Conservation (phyloP, 1,140 invertebrate genomes). For the Lucilia sericata region DNA sequence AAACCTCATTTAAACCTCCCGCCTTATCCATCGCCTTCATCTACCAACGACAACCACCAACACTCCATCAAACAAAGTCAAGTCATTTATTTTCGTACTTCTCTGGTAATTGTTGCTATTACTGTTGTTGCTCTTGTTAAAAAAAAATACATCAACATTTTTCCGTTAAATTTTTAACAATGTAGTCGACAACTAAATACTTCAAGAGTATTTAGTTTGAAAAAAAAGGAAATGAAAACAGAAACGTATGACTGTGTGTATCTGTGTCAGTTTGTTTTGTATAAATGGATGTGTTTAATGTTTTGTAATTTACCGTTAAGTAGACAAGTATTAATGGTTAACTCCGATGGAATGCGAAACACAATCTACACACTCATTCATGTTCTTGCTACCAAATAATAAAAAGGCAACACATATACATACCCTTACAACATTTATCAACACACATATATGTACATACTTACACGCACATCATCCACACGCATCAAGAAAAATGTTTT, state of each 20-base stretch:
- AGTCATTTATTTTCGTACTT: conserved; percentile 29
- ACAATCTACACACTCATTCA: conserved; percentile 48
- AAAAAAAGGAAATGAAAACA: not conserved
- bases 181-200: conserved; percentile 39
- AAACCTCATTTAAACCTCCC: not conserved
- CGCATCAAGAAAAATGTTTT: conserved; percentile 32
- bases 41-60: not conserved
- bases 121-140: not conserved
- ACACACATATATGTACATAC: conserved; percentile 59
- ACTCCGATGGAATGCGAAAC: conserved; percentile 56
- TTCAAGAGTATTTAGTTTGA: conserved; percentile 31
- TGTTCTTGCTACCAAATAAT: not conserved
- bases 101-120: not conserved
- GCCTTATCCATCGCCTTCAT: not conserved
- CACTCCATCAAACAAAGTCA: conserved; percentile 22
- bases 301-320: conserved; percentile 66
- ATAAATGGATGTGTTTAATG: conserved; percentile 40
- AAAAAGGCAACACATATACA: conserved; percentile 50
- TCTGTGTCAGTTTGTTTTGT: conserved; percentile 39
- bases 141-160: conserved; percentile 25
- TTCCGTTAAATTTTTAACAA: conserved; percentile 3
- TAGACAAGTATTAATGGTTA: conserved; percentile 67
- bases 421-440: conserved; percentile 49
- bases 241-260: conserved; percentile 51
- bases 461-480: conserved; percentile 49